Conservation (phyloP, 2,797 vertebrate species). For the Anabacerthia variegaticeps region DNA sequence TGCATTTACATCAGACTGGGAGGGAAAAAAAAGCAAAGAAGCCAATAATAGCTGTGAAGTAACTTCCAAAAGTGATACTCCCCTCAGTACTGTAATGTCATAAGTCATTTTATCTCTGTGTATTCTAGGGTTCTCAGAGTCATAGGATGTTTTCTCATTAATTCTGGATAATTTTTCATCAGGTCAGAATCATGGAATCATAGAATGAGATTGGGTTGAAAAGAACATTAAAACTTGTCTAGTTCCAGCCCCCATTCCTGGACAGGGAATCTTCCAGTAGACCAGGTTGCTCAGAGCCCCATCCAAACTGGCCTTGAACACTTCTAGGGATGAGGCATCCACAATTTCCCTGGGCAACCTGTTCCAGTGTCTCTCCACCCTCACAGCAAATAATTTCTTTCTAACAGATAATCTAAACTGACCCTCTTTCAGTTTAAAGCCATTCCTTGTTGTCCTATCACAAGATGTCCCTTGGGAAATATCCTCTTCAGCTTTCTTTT, state of each 20-base stretch:
- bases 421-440: rapidly evolving
- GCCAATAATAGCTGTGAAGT: not conserved
- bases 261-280: not conserved
- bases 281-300: not conserved
- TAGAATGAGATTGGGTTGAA: not conserved
- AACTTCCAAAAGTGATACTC: not conserved
- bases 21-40: not conserved
- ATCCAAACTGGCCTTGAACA: not conserved
- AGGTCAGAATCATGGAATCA: not conserved
- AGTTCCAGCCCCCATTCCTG: not conserved
- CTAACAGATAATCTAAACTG: not conserved
- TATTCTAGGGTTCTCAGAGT: not conserved
- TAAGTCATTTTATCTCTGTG: not conserved
- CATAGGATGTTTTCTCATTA: not conserved
- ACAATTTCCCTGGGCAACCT: not conserved
- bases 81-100: not conserved
- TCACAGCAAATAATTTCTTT: not conserved
- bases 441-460: not conserved
- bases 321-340: not conserved
- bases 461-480: not conserved
- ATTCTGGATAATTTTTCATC: not conserved
- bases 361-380: not conserved
- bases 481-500: not conserved
- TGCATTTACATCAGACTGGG: not conserved
- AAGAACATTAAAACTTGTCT: not conserved